Base-by-base conservation (phyloP, 1,140 invertebrate species). In the Drosophila pachea region DNA sequence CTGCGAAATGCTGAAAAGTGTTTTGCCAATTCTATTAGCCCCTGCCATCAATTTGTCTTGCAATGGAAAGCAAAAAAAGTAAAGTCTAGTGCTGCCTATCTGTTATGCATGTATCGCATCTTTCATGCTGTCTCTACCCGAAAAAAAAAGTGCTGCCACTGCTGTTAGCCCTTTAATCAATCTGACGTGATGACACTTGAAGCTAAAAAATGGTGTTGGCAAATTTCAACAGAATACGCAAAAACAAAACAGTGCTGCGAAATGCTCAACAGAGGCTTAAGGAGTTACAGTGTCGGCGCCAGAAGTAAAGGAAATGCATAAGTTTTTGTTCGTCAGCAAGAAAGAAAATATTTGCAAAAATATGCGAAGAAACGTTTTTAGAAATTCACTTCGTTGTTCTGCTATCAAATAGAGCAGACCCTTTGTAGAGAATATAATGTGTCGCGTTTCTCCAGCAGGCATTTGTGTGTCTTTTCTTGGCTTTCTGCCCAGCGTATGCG, bases 391-490 rank as follows among this genome's bases (percentile, higher is more conserved):
- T 22, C 22, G 22, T 22, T 22, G 22, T 22, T 22, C 22, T 43
- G 5, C n/a, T 9, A 9, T 14, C n/a, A 43, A 43, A 43, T 16
- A 32, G 31, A 32, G n/a, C 29, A 31, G 12, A 11, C 8, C 2
- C n/a, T 42, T 14, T 56, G n/a, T 45, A 55, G 66, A 48, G 66
- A 54, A 56, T 64, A 5, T 32, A 7, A 9, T 0, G 40, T 36
- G 66, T 64, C 52, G 35, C 14, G 0, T 12, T 5, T 38, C 31
- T 49, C 11, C n/a, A 32, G 8, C 31, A 3, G 14, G 29, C 32
- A 36, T 59, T 12, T 32, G 22, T 50, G 12, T 56, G 54, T 42
- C 53, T 56, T 86, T 68, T 66, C 54, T 71, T 68, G 63, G 67
- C 60, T 56, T 78, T 55, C 33, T 40, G 54, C 22, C 22, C 14